phyloP scores from a whole-genome alignment of 2,888 invertebrate species.

The Caenorhabditis sulstoni region DNA sequence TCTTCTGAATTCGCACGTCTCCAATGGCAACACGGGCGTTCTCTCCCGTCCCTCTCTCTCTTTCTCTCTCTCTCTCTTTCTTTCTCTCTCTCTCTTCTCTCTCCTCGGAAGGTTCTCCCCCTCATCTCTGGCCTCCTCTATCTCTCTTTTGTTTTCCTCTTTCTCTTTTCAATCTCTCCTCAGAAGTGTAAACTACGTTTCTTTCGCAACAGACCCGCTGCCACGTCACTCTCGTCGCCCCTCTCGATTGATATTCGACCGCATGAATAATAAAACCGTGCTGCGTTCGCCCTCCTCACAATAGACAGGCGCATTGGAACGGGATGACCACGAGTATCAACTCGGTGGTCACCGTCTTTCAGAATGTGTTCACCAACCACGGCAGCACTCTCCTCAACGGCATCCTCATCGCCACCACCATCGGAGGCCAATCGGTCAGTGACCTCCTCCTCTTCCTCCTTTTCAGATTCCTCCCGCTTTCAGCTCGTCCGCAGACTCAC shows the following conservation, averaged over 20 bases:
- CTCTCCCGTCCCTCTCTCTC: slow-evolving; percentile 6
- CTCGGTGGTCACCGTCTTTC: slow-evolving; percentile 69
- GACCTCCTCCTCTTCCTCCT: not conserved
- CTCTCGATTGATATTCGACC: slow-evolving; percentile 31
- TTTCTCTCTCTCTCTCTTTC: slow-evolving; percentile 14
- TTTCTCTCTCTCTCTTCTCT: slow-evolving; percentile 20
- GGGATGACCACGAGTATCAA: slow-evolving; percentile 65
- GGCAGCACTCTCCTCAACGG: slow-evolving; percentile 74
- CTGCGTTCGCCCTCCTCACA: not conserved
- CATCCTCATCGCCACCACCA: slow-evolving; percentile 75
- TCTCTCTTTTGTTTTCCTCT: slow-evolving; percentile 7
- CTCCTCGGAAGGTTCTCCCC: slow-evolving; percentile 5
- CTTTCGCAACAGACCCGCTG: slow-evolving; percentile 11
- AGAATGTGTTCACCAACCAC: slow-evolving; percentile 74
- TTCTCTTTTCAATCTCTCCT: not conserved
- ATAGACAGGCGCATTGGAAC: slow-evolving; percentile 1
- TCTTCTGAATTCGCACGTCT: slow-evolving; percentile 29
- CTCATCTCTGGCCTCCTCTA: slow-evolving; percentile 2
- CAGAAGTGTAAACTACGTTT: not conserved
- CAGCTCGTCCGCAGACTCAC: slow-evolving; percentile 74
- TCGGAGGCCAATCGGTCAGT: slow-evolving; percentile 76
- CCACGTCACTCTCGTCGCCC: slow-evolving; percentile 29
- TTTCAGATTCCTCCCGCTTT: slow-evolving; percentile 7
- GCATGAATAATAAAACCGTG: slow-evolving; percentile 41
- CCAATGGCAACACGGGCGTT: slow-evolving; percentile 48